Evolutionary conservation across 2,888 invertebrate species (phyloP), one percentile per base, ranked within the genome.

Genomic region (Anoncus sp.): DNA sequence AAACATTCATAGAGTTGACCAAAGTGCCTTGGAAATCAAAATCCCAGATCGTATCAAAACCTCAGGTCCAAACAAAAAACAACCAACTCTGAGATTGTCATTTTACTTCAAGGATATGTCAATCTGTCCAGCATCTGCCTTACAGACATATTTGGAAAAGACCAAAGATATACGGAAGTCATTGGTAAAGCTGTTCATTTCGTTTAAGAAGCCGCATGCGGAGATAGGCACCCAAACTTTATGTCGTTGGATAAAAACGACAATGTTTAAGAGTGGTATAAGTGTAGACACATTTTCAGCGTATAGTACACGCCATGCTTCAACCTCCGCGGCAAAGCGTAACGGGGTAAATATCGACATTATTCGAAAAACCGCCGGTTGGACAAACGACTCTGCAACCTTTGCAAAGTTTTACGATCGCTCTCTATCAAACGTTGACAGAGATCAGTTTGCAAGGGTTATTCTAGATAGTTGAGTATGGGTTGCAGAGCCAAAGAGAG

Each of bases 231-330:
- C 40, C 0, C 59, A 59, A 14, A 59, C 59, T 14, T 16, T 40
- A 16, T 20, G 10, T 18, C 35, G 20, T 12, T 57, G 57, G 57
- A 57, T 57, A 57, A 57, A 18, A 18, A 22, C 2, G 7, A 27
- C 14, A 20, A 20, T 59, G 59, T 59, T 9, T 5, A 40, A 72
- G 53, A 72, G 75, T 20, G 73, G 75, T 2, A 60, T 75, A 18
- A 76, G 81, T 57, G 67, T 65, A 0, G 43, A 31, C 4, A 55
- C 63, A 45, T 80, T 80, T 35, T 38, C 63, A 14, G 81, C 75
- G 2, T 75, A 81, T 63, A 79, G 75, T 14, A 81, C 70, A 7
- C 55, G 73, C 4, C 66, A 80, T 22, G 75, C 77, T 18, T 47
- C 69, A 16, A 79, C 71, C 6, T 81, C 67, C 3, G 65, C 69